phyloP scores from a whole-genome alignment of 2,113 vertebrate genomes.

The Tachycineta bicolor region DNA sequence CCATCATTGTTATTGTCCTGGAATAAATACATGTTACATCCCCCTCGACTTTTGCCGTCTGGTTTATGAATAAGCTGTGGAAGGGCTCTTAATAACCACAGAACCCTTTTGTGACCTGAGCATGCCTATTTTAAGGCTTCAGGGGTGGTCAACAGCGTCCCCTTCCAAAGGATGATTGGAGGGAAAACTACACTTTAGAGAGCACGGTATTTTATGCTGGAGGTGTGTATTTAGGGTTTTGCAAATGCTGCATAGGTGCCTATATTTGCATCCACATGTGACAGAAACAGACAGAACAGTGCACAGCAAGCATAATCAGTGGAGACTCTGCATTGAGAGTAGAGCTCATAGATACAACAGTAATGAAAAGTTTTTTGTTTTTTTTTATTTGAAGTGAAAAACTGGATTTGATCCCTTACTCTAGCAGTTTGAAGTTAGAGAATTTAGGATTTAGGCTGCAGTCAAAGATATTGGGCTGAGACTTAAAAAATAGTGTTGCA shows the following conservation, averaged over 20 bases:
- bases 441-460: background rate
- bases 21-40: background rate
- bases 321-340: background rate
- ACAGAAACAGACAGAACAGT: background rate
- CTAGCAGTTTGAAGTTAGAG: background rate
- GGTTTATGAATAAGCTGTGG: background rate
- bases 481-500: background rate
- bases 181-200: background rate
- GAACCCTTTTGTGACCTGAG: background rate
- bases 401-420: accelerated
- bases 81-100: background rate
- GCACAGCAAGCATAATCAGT: background rate
- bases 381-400: background rate
- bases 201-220: background rate
- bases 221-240: background rate
- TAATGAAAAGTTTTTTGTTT: background rate
- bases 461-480: background rate
- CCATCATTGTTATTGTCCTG: background rate
- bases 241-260: background rate
- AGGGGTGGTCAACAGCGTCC: accelerated
- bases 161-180: background rate
- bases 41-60: background rate
- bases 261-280: background rate
- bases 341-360: background rate
- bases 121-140: background rate